A percentile compares a stretch with the other conserved stretches of the same genome.
Conservation (phyloP, 2,113 vertebrate species). For the Myotis yumanensis region DNA sequence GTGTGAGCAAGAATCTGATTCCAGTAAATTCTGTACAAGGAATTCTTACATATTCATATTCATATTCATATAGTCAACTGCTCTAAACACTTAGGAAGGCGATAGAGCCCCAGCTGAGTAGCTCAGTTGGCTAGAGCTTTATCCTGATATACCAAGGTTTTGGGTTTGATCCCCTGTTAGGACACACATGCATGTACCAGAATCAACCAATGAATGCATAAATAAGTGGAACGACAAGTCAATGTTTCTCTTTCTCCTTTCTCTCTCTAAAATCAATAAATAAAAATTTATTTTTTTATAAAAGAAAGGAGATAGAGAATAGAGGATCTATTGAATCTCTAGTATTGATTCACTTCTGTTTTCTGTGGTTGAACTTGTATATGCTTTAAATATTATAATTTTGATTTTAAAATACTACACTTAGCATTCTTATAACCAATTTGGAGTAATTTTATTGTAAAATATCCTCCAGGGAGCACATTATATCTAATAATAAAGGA, state of each 20-base stretch:
- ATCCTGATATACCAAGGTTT: too few relatives aligned
- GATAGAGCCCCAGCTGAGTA: background rate
- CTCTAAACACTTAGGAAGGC: background rate
- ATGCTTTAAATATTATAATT: constrained; percentile 46
- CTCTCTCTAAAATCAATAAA: too few relatives aligned
- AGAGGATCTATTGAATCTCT: background rate
- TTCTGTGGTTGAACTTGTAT: constrained; percentile 29
- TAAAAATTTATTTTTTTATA: too few relatives aligned
- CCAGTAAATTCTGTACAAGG: background rate
- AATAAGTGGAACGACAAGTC: too few relatives aligned
- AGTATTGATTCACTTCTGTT: background rate
- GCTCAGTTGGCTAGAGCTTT: too few relatives aligned
- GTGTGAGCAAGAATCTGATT: background rate
- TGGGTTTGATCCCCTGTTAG: too few relatives aligned
- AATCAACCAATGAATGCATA: too few relatives aligned
- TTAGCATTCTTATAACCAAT: background rate
- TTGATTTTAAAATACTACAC: constrained; percentile 43
- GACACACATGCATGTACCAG: too few relatives aligned
- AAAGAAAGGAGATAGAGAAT: background rate
- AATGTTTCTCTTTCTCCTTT: too few relatives aligned
- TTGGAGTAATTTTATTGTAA: constrained; percentile 27
- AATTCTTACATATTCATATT: constrained; percentile 6
- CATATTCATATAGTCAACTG: background rate
- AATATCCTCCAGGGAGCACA: constrained; percentile 43
- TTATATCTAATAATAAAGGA: constrained; percentile 23